Evolutionary conservation across 2,113 vertebrate genomes (phyloP), one percentile per base, ranked within the genome.

Genomic region (Myotis lucifugus): DNA sequence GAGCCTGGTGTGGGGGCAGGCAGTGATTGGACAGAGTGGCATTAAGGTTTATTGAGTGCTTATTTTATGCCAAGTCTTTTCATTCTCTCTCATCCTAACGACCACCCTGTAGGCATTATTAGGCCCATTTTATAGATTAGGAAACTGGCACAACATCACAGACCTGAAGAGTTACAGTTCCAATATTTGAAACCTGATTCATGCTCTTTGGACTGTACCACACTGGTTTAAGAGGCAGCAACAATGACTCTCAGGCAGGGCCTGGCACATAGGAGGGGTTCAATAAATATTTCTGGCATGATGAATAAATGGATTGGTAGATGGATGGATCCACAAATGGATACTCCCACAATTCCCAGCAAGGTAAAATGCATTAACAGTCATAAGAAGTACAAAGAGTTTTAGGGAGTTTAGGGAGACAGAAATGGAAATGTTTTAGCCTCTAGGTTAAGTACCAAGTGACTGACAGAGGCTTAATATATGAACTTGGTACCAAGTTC

Each of bases 111-210:
- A 88, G 48, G 34, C 27, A 46, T 34, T n/a, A 19, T 78, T 37
- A 89, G 32, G 42, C 27, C 81, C n/a, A 87, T 87, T 88, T 85
- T 74, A 79, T 73, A 79, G 64, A 40, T 48, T 70, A 76, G 17
- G 61, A 91, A 78, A 66, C 12, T 64, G 48, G 21, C 64, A 48
- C 3, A 23, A 70, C 32, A 64, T 77, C 40, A 93, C 17, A 67
- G 48, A 64, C 34, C 17, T 54, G 27, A 91, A 66, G 42, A 84
- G 10, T 17, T 42, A 21, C 23, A n/a, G 12, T 50, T 59, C 5
- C 29, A 89, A 52, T 40, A 46, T 76, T 40, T 32, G 12, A 90
- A 46, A 54, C 5, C 1, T 18, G 42, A 78, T 52, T 48, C 19
- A 1, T 48, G 27, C 12, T 64, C 18, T 79, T 90, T 54, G 25